A percentile compares a stretch with the other conserved stretches of the same genome.
phyloP scores from a whole-genome alignment of 2,113 vertebrate species.

The Triplophysa dalaica region DNA sequence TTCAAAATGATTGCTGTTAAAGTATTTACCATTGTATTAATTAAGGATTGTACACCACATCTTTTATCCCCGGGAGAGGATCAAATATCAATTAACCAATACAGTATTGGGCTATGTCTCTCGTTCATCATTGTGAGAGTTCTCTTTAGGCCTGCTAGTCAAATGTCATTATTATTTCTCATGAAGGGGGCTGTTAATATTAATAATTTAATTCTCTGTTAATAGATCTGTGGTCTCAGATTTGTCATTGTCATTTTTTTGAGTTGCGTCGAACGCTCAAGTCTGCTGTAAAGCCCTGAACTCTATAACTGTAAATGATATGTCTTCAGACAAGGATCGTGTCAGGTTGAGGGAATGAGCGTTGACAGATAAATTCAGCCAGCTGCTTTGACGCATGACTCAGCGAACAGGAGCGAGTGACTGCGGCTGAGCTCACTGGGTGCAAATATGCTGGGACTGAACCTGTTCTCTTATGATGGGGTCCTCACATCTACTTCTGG shows the following conservation, averaged over 20 bases:
- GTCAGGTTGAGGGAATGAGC: slow-evolving; percentile 18
- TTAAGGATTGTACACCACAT: too few species aligned
- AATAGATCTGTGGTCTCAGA: background rate
- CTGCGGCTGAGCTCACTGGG: slow-evolving; percentile 26
- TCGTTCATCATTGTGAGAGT: too few species aligned
- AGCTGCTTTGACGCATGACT: slow-evolving; percentile 44
- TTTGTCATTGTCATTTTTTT: background rate
- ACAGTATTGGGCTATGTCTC: too few species aligned
- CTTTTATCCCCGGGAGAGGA: too few species aligned
- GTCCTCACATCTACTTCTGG: background rate
- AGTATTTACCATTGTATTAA: too few species aligned
- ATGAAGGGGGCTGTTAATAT: background rate
- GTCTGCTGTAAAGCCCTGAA: background rate
- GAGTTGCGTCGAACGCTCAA: background rate
- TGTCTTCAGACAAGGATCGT: slow-evolving; percentile 33
- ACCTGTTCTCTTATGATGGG: background rate
- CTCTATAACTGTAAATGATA: background rate
- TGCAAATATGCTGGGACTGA: background rate
- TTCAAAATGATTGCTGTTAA: too few species aligned
- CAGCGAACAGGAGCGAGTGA: slow-evolving; percentile 33
- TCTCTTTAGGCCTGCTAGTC: too few species aligned
- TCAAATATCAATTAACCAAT: too few species aligned
- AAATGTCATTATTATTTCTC: background rate
- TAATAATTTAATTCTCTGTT: background rate
- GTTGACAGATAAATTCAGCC: slow-evolving; percentile 46